Evolutionary conservation across 1,140 invertebrate species (phyloP).

Genomic region (Drosophila sp.): DNA sequence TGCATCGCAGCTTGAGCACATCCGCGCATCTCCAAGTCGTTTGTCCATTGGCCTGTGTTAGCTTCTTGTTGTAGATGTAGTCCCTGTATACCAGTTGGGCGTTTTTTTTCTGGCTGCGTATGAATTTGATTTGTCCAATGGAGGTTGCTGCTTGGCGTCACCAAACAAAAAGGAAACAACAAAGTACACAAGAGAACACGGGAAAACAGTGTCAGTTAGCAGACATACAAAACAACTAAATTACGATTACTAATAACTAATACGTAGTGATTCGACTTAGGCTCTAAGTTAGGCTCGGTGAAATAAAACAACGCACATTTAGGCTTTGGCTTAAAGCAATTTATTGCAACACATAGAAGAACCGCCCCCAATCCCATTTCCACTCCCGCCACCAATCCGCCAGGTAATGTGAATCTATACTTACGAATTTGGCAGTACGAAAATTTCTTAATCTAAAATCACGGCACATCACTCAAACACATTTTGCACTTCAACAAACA

Average conservation of each 20-base stretch:
- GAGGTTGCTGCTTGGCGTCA: constrained; percentile 7
- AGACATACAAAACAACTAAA: constrained; percentile 10
- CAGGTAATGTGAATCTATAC: constrained; percentile 16
- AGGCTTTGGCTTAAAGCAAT: constrained; percentile 45
- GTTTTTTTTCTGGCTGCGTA: constrained; percentile 79
- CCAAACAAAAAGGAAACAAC: constrained; percentile 29
- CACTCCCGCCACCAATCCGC: constrained; percentile 20
- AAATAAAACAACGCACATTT: constrained; percentile 70
- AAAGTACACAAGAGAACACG: constrained; percentile 15
- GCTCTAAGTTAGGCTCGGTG: constrained; percentile 36
- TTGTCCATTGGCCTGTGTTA: constrained; percentile 76
- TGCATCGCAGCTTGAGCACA: constrained; percentile 70
- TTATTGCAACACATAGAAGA: constrained; percentile 49
- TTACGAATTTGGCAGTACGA: constrained; percentile 8
- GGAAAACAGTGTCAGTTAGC: constrained; percentile 23
- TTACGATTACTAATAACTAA: constrained; percentile 12
- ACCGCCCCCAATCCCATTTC: neutral
- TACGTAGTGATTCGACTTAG: constrained; percentile 40
- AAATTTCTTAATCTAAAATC: neutral
- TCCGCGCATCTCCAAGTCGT: constrained; percentile 77
- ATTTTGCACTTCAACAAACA: neutral
- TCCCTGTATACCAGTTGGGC: constrained; percentile 71
- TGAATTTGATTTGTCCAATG: constrained; percentile 56
- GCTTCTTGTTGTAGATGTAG: constrained; percentile 79
- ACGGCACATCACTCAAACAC: constrained; percentile 7